Base-by-base conservation (phyloP, 2,888 invertebrate species). In the Venusia cambrica region DNA sequence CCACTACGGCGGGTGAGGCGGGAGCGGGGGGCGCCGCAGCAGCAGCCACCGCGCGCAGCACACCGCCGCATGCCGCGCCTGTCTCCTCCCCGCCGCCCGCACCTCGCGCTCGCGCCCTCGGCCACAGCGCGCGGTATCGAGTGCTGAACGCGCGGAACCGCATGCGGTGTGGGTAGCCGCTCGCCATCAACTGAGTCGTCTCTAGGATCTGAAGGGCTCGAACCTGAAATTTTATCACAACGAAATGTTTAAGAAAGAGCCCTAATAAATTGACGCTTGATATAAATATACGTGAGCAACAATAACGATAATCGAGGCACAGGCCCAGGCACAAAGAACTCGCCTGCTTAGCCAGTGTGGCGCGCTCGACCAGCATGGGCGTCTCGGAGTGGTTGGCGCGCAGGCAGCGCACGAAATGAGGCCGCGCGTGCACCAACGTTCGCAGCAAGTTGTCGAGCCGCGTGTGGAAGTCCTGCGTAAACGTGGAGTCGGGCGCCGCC, bases 381-480 rank as follows among this genome's bases (percentile, higher is more conserved):
- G 92, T 91, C 77, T 97, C 96, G 13, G 90, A 89, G 9, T 92
- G 90, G 79, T 97, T 97, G 65, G 96, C 94, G 62, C 97, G 92
- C 57, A 98, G 91, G 68, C 97, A 98, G 39, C 97, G 91, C 53
- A 98, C 94, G 85, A 98, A 98, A 83, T 97, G 97, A 5, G 97
- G 97, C 30, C 96, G 91, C 30, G 97, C 96, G 83, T 97, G 97
- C 32, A 97, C 96, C 34, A 97, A 85, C 29, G 97, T 97, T 56
- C 97, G 90, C 62, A 98, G 85, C 57, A 98, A 89, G 85, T 97
- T 97, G 83, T 98, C 97, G 47, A 98, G 89, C 18, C 97, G 91
- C 42, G 96, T 96, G 83, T 97, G 97, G 77, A 98, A 98, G 87
- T 98, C 97, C 88, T 97, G 97, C 34, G 97, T 97, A 40, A 97